Evolutionary conservation across 2,113 vertebrate species (phyloP), one percentile per base, ranked within the genome.

Genomic region (Upupa epops): DNA sequence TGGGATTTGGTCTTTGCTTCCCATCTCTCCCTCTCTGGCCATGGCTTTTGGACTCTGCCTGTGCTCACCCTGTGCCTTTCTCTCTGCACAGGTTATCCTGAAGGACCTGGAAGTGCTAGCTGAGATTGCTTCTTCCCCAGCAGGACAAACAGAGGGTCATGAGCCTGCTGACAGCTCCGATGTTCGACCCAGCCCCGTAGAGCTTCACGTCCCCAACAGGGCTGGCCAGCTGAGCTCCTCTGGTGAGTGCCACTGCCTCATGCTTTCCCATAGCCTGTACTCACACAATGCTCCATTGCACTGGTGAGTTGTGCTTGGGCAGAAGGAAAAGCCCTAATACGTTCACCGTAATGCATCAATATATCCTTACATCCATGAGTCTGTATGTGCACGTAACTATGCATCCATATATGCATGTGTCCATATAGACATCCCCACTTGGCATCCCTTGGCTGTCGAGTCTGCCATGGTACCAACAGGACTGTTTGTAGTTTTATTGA

Each of bases 91-190:
- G 98, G 99, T 99, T 49, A 99, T 99, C 90, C 97, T 99, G 82
- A 99, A 99, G 97, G 99, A 99, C 94, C 97, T 99, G 94, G 99
- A 99, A 58, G 98, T 99, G 70, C 86, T 99, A 60, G 99, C 99
- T 6, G 99, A 99, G 97, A 99, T 99, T 1, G 99, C 99, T 4
- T 99, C 99, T 21, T 99, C 99, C n/a, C 99, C 99, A 0, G 99
- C 99, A 0, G 99, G 99, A 75, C 99, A 99, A 93, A 98, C 98
- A 0, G 98, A 99, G 72, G 96, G 88, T 25, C 86, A 90, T 0
- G 97, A 91, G 84, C 81, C 96, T 25, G 96, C 97, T 0, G 98
- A 99, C 9, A 93, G 85, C 90, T 58, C 92, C 0, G 98, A 98
- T 22, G 36, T 24, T 3, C 95, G 58, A 18, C 56, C 87, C 5